phyloP scores from a whole-genome alignment of 2,888 invertebrate species.

The Perdita meconis region DNA sequence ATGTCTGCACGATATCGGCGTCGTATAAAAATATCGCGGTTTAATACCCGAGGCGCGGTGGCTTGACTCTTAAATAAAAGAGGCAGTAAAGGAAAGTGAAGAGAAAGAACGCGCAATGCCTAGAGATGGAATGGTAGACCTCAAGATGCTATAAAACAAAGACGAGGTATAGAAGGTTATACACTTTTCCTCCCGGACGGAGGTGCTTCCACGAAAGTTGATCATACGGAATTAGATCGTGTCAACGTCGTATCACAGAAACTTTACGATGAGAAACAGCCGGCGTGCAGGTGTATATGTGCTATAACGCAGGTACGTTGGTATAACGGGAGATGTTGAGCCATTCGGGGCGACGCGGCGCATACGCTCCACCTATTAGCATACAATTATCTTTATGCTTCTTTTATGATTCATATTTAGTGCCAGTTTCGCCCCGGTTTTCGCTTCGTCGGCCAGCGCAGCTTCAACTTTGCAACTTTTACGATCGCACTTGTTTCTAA shows the following conservation, averaged over 20 bases:
- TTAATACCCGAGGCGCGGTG: not conserved
- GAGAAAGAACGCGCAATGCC: not conserved
- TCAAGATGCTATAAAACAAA: slow-evolving; percentile 14
- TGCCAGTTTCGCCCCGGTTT: slow-evolving; percentile 58
- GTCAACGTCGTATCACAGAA: slow-evolving; percentile 49
- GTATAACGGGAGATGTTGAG: slow-evolving; percentile 64
- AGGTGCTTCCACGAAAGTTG: slow-evolving; percentile 27
- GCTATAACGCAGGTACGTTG: slow-evolving; percentile 56
- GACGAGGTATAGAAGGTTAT: not conserved
- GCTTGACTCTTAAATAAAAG: slow-evolving; percentile 4
- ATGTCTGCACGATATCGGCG: slow-evolving; percentile 34
- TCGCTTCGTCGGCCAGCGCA: slow-evolving; percentile 43
- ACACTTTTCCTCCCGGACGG: slow-evolving; percentile 15
- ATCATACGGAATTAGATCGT: slow-evolving; percentile 53
- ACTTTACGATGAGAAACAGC: slow-evolving; percentile 22
- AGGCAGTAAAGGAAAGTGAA: not conserved
- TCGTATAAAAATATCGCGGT: slow-evolving; percentile 10
- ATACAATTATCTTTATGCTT: slow-evolving; percentile 80
- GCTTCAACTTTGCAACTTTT: slow-evolving; percentile 70
- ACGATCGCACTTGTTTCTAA: slow-evolving; percentile 72
- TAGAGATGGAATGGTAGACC: slow-evolving; percentile 1
- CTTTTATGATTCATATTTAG: slow-evolving; percentile 80
- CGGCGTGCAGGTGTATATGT: slow-evolving; percentile 20
- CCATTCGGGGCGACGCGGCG: slow-evolving; percentile 70
- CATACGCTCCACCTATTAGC: slow-evolving; percentile 78